A percentile compares a stretch with the other conserved stretches of the same genome.
phyloP scores from a whole-genome alignment of 2,797 vertebrate species.

The Alfaro cultratus region DNA sequence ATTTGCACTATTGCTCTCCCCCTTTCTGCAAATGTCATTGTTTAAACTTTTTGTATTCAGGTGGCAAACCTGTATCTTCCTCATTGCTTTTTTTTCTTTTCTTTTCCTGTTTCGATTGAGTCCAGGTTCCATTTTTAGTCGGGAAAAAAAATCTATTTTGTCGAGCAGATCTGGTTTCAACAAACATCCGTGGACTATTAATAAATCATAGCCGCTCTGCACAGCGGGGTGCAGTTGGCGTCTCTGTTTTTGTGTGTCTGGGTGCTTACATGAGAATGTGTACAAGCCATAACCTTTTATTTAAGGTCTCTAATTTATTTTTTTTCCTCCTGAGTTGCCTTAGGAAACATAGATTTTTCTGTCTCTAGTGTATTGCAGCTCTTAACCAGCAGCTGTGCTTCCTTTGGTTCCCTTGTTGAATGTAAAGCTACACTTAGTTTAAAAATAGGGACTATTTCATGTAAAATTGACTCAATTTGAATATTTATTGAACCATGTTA shows the following conservation, averaged over 20 bases:
- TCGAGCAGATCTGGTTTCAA: constrained; percentile 57
- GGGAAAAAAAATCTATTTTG: constrained; percentile 32
- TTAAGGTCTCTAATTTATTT: constrained; percentile 14
- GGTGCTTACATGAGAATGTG: background rate
- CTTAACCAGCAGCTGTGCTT: constrained; percentile 21
- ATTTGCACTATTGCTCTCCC: background rate
- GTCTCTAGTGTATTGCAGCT: constrained; percentile 18
- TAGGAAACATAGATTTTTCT: background rate
- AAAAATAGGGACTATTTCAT: constrained; percentile 21
- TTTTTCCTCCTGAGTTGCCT: constrained; percentile 14
- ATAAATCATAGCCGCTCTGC: constrained; percentile 57
- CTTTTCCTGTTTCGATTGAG: constrained; percentile 14
- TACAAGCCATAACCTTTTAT: constrained; percentile 32
- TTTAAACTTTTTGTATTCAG: constrained; percentile 2
- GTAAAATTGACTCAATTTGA: background rate
- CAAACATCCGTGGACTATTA: constrained; percentile 66
- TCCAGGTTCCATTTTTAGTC: constrained; percentile 54
- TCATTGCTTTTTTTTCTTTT: background rate
- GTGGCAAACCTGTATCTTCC: constrained; percentile 4
- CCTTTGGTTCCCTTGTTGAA: background rate
- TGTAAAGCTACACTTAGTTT: background rate
- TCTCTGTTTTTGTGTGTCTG: constrained; percentile 38
- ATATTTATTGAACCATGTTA: background rate
- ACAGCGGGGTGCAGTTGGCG: constrained; percentile 35
- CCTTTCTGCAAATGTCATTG: background rate